Evolutionary conservation across 2,113 vertebrate species (phyloP).

Genomic region (Merops nubicus): DNA sequence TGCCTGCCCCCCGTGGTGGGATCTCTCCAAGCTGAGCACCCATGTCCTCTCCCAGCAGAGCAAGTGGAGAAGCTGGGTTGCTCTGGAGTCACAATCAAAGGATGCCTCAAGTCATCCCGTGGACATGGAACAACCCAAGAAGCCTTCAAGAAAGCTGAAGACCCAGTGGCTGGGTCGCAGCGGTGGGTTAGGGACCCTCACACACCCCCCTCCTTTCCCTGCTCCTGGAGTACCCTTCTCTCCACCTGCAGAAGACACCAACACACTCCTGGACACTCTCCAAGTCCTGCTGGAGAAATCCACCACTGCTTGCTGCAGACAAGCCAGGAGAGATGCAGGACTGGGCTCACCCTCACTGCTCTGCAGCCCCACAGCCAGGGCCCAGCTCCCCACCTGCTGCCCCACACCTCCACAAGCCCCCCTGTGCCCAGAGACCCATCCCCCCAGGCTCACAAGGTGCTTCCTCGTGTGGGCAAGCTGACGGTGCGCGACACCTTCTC

Average conservation of each 20-base stretch:
- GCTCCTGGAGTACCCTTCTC: not conserved
- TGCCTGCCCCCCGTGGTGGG: not conserved
- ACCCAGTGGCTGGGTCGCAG: no score
- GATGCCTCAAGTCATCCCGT: not conserved
- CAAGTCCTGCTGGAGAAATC: not conserved
- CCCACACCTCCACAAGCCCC: not conserved
- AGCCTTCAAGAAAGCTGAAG: not conserved
- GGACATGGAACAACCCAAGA: not conserved
- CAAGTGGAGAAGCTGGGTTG: not conserved
- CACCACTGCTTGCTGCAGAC: not conserved
- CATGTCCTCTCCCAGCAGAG: not conserved
- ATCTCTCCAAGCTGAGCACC: not conserved
- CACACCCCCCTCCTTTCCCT: rapidly evolving
- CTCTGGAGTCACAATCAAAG: not conserved
- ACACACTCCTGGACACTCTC: not conserved
- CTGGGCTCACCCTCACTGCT: not conserved
- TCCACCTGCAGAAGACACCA: not conserved
- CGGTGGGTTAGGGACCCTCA: rapidly evolving
- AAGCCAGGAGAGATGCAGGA: not conserved
- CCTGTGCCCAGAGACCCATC: not conserved
- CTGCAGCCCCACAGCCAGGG: not conserved
- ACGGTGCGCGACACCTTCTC: slow-evolving; percentile 89
- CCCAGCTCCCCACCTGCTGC: not conserved
- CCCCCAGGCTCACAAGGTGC: slow-evolving; percentile 88
- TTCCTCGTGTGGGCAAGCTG: slow-evolving; percentile 91